Percentiles rank a stretch among this genome's conserved stretches.
phyloP scores from a whole-genome alignment of 2,797 vertebrate species.

The Buceros bicornis region DNA sequence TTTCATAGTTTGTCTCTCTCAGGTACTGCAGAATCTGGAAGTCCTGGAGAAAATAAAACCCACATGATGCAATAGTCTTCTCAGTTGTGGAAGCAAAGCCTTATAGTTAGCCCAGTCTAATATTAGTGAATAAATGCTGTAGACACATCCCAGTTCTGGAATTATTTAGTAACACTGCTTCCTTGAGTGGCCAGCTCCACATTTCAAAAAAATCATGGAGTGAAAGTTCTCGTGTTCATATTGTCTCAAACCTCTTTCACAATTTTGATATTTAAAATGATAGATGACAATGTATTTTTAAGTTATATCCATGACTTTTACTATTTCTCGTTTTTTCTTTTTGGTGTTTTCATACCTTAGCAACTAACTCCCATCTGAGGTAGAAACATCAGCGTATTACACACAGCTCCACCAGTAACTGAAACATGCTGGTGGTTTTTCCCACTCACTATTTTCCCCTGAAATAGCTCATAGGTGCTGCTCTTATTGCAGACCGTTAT shows the following conservation, averaged over 20 bases:
- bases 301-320: not conserved
- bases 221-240: not conserved
- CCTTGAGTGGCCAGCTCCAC: not conserved
- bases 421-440: not conserved
- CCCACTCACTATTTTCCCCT: not conserved
- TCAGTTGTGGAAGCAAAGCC: not conserved
- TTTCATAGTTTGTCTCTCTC: not conserved
- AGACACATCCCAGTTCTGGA: not conserved
- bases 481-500: not conserved
- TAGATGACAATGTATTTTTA: not conserved
- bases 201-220: not conserved
- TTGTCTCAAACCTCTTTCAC: not conserved
- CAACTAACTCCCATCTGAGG: not conserved
- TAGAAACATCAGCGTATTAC: not conserved
- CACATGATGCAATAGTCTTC: not conserved
- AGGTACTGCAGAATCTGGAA: not conserved
- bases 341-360: not conserved
- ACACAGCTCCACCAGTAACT: not conserved
- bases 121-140: not conserved
- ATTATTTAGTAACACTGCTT: not conserved
- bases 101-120: not conserved
- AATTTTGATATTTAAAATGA: not conserved
- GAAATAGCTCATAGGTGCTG: not conserved
- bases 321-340: not conserved
- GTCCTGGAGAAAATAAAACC: not conserved